phyloP scores from a whole-genome alignment of 1,140 invertebrate genomes.

The Monomorium pharaonis region DNA sequence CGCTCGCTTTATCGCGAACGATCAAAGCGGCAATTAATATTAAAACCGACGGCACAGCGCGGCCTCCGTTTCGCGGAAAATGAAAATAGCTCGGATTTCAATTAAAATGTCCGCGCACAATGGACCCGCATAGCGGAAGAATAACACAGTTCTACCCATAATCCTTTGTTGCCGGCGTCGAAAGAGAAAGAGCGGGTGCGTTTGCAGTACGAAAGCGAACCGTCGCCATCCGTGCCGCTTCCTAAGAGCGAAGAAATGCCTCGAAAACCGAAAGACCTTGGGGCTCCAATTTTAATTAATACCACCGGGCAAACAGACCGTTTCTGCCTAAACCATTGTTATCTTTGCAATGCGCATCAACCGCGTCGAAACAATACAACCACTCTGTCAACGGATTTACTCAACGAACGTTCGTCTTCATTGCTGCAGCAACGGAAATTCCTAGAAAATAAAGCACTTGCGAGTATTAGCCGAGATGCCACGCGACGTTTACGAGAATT shows the following conservation, averaged over 20 bases:
- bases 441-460: slow-evolving; percentile 3
- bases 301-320: neutral
- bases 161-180: slow-evolving; percentile 52
- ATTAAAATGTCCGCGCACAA: slow-evolving; percentile 47
- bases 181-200: slow-evolving; percentile 24
- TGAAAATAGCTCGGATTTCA: slow-evolving; percentile 53
- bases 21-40: slow-evolving; percentile 50
- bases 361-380: slow-evolving; percentile 27
- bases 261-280: slow-evolving; percentile 42
- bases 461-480: neutral
- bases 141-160: slow-evolving; percentile 34
- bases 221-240: neutral
- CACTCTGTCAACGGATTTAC: slow-evolving; percentile 15
- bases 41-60: slow-evolving; percentile 20
- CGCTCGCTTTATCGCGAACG: slow-evolving; percentile 35
- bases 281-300: slow-evolving; percentile 64
- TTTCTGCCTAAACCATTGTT: slow-evolving; percentile 56
- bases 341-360: slow-evolving; percentile 38
- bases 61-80: slow-evolving; percentile 32
- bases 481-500: neutral
- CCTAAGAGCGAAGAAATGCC: slow-evolving; percentile 54
- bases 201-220: slow-evolving; percentile 3
- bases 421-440: slow-evolving; percentile 3
- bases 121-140: slow-evolving; percentile 25
- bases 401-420: neutral